These are phyloP conservation scores for Orgyia antiqua DNA, from an alignment of 2,888 invertebrate species.

Conservation along the genomic window DNA sequence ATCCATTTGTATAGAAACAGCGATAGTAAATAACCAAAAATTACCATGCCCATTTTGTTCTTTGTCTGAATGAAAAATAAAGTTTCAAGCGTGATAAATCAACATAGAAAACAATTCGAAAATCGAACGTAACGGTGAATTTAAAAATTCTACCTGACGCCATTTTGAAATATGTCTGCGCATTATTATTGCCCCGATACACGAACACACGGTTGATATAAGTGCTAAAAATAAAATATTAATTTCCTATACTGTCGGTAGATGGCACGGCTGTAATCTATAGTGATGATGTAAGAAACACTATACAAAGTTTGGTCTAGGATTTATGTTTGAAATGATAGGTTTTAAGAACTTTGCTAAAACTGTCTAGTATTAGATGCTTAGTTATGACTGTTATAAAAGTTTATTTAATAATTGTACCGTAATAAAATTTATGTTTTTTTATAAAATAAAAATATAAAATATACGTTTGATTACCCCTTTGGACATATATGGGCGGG, in stretches of 20 bases:
- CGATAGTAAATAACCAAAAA: too few relatives aligned
- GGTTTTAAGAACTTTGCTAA: constrained; percentile 1
- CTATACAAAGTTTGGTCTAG: constrained; percentile 25
- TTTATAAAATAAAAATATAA: too few relatives aligned
- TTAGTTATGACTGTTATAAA: too few relatives aligned
- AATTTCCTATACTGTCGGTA: constrained; percentile 58
- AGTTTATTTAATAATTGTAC: too few relatives aligned
- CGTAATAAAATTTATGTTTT: too few relatives aligned
- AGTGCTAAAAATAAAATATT: constrained; percentile 68
- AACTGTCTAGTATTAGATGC: too few relatives aligned
- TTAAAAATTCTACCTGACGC: constrained; percentile 51
- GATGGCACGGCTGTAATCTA: constrained; percentile 48
- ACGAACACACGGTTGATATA: constrained; percentile 47
- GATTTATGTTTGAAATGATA: constrained; percentile 19
- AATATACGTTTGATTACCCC: too few relatives aligned
- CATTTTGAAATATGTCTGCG: constrained; percentile 58
- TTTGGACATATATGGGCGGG: too few relatives aligned
- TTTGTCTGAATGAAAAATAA: constrained; percentile 13
- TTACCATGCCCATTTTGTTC: neutral
- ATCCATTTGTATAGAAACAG: too few relatives aligned
- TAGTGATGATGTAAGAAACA: constrained; percentile 30
- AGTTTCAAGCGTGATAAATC: constrained; percentile 25
- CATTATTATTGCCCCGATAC: constrained; percentile 52
- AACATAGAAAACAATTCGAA: constrained; percentile 27
- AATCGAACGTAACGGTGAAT: constrained; percentile 30